Conservation (phyloP, 2,888 invertebrate genomes). For the Azorinus chamasolen region DNA sequence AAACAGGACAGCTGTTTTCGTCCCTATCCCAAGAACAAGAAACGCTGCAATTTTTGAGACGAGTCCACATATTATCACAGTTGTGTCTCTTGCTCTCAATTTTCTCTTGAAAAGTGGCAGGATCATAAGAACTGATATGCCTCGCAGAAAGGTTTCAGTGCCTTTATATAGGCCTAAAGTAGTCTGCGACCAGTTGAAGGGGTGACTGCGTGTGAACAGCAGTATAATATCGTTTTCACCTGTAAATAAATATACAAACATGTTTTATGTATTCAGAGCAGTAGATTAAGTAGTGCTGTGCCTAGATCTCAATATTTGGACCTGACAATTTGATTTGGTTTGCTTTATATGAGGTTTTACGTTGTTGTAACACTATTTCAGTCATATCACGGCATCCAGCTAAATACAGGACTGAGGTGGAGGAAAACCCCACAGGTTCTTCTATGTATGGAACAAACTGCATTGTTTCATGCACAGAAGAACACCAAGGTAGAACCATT, state of each 20-base stretch:
- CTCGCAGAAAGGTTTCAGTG: conserved; percentile 88
- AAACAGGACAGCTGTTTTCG: conserved; percentile 82
- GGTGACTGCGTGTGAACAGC: conserved; percentile 90
- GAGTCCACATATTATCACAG: conserved; percentile 84
- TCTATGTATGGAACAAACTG: too few relatives aligned
- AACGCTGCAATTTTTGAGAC: conserved; percentile 84
- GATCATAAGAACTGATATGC: conserved; percentile 80
- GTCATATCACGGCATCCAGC: too few relatives aligned
- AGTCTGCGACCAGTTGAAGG: conserved; percentile 91
- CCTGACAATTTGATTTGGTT: too few relatives aligned
- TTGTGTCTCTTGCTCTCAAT: conserved; percentile 79
- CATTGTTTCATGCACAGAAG: too few relatives aligned
- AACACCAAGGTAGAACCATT: too few relatives aligned
- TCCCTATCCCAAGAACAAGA: conserved; percentile 83
- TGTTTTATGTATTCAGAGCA: too few relatives aligned
- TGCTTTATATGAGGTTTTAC: too few relatives aligned
- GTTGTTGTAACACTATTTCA: too few relatives aligned
- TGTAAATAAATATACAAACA: conserved; percentile 86
- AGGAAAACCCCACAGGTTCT: too few relatives aligned
- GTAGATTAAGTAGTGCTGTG: too few relatives aligned
- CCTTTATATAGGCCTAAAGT: conserved; percentile 90
- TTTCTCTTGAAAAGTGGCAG: conserved; percentile 80
- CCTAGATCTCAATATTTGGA: too few relatives aligned
- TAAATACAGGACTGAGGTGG: too few relatives aligned
- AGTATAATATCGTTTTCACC: conserved; percentile 93